Evolutionary conservation across 2,797 vertebrate species (phyloP), one percentile per base, ranked within the genome.

Genomic region (Crypturellus tataupa): DNA sequence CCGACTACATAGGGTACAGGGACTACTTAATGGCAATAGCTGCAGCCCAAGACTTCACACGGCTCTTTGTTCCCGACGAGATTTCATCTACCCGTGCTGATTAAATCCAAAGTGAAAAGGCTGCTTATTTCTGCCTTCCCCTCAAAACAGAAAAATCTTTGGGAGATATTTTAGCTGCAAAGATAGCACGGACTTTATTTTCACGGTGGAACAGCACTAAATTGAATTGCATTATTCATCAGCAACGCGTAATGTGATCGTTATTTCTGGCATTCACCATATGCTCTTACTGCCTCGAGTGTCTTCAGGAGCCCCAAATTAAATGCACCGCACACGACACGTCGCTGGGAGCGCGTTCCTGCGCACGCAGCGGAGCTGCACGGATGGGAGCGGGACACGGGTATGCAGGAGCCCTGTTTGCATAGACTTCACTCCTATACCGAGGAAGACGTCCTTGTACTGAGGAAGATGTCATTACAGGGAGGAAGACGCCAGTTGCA

Each of bases 171-270:
- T 94, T 83, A 80, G 73, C 94, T 88, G 90, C 5, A 96, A 94
- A 88, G 13, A 47, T 10, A 59, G 94, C 10, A 65, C 77, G 87
- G 84, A 67, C 89, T 89, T 96, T 90, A 85, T 95, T 97, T 96
- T 49, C 73, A 78, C 31, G 6, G 84, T 25, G 80, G 89, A 96
- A 85, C 81, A 44, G 76, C 53, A 94, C 94, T 82, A 87, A 95
- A 91, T 68, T 68, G 76, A 85, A 73, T 35, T 87, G 95, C 97
- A 97, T 97, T 94, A 97, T 97, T 97, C 97, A 97, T 94, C 95
- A 96, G 89, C 55, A 95, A 80, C 2, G 25, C 64, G 96, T 56
- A 89, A 95, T 2, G 85, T 1, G 51, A 95, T 94, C 93, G 39
- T 91, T 96, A 91, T 93, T 97, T 65, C 91, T 96, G 95, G 95